Conservation (phyloP, 1,140 invertebrate genomes). For the Teleopsis dalmanni region DNA sequence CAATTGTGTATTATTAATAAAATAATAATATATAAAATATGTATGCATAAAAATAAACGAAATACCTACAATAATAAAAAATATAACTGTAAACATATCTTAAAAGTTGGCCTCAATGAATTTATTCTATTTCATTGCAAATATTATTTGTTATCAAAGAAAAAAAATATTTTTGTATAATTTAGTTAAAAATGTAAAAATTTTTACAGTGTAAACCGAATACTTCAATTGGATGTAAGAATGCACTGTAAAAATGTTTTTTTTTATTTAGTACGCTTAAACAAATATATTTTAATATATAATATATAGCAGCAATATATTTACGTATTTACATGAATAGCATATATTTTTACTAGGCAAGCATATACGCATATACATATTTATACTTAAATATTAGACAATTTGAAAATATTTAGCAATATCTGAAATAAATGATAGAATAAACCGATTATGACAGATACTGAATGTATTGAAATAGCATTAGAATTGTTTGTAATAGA, state of each 20-base stretch:
- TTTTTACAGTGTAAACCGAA: background rate
- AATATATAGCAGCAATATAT: background rate
- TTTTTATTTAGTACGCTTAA: slow-evolving; percentile 1
- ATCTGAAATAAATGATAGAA: no score
- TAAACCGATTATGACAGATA: no score
- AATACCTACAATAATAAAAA: background rate
- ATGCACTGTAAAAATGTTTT: no score
- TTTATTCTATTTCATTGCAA: background rate
- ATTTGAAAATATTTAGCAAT: background rate
- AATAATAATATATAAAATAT: no score
- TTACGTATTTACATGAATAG: background rate
- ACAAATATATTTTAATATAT: slow-evolving; percentile 6
- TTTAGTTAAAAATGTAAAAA: background rate
- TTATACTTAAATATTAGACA: background rate
- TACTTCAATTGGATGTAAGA: no score
- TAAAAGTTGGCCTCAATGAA: background rate
- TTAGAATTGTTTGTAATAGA: no score
- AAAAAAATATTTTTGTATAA: background rate
- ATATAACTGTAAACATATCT: slow-evolving; percentile 3
- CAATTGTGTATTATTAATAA: no score
- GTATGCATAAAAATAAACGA: no score
- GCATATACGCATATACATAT: background rate
- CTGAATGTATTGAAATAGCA: no score
- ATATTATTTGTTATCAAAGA: background rate
- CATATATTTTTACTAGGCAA: background rate